Conservation (phyloP, 2,797 vertebrate species). For the Bufotes viridis region DNA sequence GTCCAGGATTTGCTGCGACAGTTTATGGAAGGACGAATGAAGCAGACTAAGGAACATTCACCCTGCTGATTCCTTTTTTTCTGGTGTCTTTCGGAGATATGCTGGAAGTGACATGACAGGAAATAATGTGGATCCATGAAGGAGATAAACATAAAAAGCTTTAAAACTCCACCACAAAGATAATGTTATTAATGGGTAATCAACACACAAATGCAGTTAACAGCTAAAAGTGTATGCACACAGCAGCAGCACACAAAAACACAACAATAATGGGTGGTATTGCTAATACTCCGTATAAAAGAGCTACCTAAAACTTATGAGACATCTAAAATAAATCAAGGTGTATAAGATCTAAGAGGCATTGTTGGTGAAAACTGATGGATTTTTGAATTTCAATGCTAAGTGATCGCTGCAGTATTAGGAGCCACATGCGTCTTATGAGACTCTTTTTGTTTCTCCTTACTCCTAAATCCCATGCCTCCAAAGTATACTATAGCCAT, state of each 20-base stretch:
- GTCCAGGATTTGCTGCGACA: slow-evolving; percentile 22
- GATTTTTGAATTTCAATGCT: too few relatives aligned
- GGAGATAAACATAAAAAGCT: slow-evolving; percentile 30
- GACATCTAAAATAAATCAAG: not conserved
- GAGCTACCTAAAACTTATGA: not conserved
- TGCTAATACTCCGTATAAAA: not conserved
- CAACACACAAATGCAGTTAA: not conserved
- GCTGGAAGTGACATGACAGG: slow-evolving; percentile 52
- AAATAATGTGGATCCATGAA: slow-evolving; percentile 51
- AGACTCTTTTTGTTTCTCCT: not conserved
- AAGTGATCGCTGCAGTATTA: not conserved
- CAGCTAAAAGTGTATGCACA: not conserved
- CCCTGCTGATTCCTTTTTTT: slow-evolving; percentile 40
- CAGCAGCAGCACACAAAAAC: not conserved
- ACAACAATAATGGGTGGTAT: not conserved
- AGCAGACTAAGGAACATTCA: slow-evolving; percentile 43
- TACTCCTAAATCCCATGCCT: not conserved
- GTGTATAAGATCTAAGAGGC: not conserved
- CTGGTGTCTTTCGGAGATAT: slow-evolving; percentile 37
- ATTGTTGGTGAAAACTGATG: not conserved
- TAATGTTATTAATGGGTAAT: slow-evolving; percentile 5
- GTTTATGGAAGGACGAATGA: slow-evolving; percentile 24
- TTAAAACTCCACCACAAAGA: not conserved
- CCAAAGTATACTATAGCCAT: not conserved
- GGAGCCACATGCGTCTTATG: not conserved